Evolutionary conservation across 2,113 vertebrate species (phyloP).

Genomic region (sheep (Ovis aries)): ARS-UI_Ramb_v3.0 NC_056057.1:6841001-6841500

Average conservation of each 20-base stretch:
- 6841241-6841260: not conserved
- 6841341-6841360: not conserved
- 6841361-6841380: not conserved
- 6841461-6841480: not conserved
- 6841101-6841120: not conserved
- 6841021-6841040: not conserved
- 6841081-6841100: not conserved
- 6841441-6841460: not conserved
- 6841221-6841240: not conserved
- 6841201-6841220: not conserved
- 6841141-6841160: not conserved
- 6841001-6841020: not conserved
- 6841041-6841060: not conserved
- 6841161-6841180: not conserved
- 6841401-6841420: not conserved
- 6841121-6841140: not conserved
- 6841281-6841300: not conserved
- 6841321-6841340: not conserved
- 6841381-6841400: not conserved
- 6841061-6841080: not conserved
- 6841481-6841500: not conserved
- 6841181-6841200: not conserved
- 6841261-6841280: not conserved
- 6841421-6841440: not conserved
- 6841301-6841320: not conserved